Base-by-base conservation (phyloP, 2,113 vertebrate species). In the Sakesphorus luctuosus region DNA sequence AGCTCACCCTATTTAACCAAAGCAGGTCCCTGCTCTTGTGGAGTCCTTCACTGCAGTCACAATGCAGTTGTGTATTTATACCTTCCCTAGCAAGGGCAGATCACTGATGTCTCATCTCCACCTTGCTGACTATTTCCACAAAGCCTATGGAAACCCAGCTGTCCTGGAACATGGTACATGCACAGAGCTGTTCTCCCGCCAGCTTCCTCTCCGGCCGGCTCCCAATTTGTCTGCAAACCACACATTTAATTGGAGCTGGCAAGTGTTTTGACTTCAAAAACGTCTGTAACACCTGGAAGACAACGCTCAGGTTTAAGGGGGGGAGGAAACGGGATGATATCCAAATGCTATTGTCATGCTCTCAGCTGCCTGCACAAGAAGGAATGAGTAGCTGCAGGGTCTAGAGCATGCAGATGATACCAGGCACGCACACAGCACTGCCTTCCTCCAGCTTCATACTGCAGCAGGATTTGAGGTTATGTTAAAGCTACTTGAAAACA, bases 171-270 rank as follows among this genome's bases (percentile, higher is more conserved):
- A 67, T 8, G 0, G 2, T 14, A 40, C 49, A 29, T 0, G 0
- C 7, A 85, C 66, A 77, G 19, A 90, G 59, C 77, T 53, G 5
- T 8, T 84, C 87, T 86, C 43, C 69, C 0, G 1, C 84, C 78
- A 90, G 83, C 86, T 96, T 93, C 87, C 95, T 93, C 90, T 93
- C 94, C 87, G 28, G 78, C 62, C 80, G 3, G 61, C 87, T 97
- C 94, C 84, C 91, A 97, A 92, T 96, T 96, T 95, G 94, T 96
- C 96, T 96, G 93, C 88, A 96, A 96, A 95, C 93, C 91, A 88
- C 94, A 95, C 69, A 25, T 90, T 93, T 95, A 96, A 93, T 94
- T 92, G 78, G 72, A 94, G 38, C 2, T 95, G 94, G 95, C 92
- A 94, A 90, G 40, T 38, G 38, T 38, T 84, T 80, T 66, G 85